A percentile compares a stretch with the other conserved stretches of the same genome.
phyloP scores from a whole-genome alignment of 2,888 invertebrate species.

The Watsonalla binaria region DNA sequence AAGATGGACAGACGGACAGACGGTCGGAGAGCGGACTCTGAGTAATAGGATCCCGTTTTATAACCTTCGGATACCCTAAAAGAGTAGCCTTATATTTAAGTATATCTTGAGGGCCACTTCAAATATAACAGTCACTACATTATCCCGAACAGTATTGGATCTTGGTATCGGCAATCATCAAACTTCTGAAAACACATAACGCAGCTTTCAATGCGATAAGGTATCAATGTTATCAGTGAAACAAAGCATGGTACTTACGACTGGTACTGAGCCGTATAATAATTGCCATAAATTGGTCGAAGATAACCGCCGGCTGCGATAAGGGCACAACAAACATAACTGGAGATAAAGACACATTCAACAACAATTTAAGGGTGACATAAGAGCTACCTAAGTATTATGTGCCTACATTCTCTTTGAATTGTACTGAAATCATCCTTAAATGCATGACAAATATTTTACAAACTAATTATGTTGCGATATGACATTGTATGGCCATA shows the following conservation, averaged over 20 bases:
- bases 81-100: too few species aligned
- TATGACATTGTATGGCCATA: too few species aligned
- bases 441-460: neutral
- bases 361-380: neutral
- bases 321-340: neutral
- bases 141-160: neutral
- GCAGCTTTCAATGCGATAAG: neutral
- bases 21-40: too few species aligned
- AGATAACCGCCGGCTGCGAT: neutral
- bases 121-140: too few species aligned
- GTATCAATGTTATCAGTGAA: neutral
- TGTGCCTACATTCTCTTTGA: neutral
- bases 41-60: too few species aligned
- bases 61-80: too few species aligned
- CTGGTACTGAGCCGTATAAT: conserved; percentile 7
- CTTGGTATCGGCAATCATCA: conserved; percentile 1
- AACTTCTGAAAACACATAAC: neutral
- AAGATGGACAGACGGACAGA: too few species aligned
- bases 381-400: neutral
- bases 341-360: neutral
- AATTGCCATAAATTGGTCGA: neutral
- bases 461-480: too few species aligned
- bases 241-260: conserved; percentile 17
- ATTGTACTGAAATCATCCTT: neutral
- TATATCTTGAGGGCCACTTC: too few species aligned